A percentile compares a stretch with the other conserved stretches of the same genome.
Evolutionary conservation across 2,888 invertebrate genomes (phyloP).

Genomic region (Coleophora flavipennella): DNA sequence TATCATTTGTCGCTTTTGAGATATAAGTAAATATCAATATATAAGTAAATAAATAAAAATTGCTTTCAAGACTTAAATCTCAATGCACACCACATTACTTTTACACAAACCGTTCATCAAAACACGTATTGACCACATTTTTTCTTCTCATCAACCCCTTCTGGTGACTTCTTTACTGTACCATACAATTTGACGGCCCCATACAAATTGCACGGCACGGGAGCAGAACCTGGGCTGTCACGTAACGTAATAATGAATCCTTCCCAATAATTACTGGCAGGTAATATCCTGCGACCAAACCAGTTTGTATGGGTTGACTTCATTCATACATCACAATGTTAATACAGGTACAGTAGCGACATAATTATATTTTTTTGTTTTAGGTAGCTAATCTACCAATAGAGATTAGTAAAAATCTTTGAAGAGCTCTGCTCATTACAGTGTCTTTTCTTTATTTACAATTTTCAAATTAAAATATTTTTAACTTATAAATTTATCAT

Average conservation of each 20-base stretch:
- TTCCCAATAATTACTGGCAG: constrained; percentile 50
- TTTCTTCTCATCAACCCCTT: neutral
- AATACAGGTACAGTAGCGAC: neutral
- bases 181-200: constrained; percentile 34
- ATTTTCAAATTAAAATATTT: no score
- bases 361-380: no score
- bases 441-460: no score
- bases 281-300: constrained; percentile 42
- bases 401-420: no score
- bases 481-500: no score
- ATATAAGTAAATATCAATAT: no score
- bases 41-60: neutral
- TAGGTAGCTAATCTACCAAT: no score
- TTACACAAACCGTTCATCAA: neutral
- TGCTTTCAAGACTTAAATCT: neutral
- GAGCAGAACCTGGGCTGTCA: constrained; percentile 42
- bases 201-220: constrained; percentile 42
- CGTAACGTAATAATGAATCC: constrained; percentile 59
- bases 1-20: no score
- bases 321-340: constrained; percentile 1
- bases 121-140: no score
- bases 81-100: neutral
- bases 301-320: constrained; percentile 19
- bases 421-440: no score
- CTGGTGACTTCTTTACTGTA: constrained; percentile 5